Percentiles rank a stretch among this genome's conserved stretches.
Evolutionary conservation across 2,888 invertebrate species (phyloP).

Genomic region (Pyrgus malvae): DNA sequence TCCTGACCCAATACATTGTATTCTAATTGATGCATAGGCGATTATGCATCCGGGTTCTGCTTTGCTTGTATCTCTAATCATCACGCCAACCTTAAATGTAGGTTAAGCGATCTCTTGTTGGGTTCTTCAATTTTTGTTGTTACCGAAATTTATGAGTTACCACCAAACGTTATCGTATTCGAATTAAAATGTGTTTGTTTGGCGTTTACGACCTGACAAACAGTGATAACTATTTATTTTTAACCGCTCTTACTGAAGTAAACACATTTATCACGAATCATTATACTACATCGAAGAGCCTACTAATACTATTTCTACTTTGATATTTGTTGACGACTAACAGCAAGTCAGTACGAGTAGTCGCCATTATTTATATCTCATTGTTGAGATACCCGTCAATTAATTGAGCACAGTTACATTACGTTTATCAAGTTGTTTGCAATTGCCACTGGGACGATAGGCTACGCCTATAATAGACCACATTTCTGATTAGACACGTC

Average conservation of each 20-base stretch:
- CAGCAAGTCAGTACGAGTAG: constrained; percentile 6
- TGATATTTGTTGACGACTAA: constrained; percentile 7
- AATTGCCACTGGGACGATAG: constrained; percentile 38
- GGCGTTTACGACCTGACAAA: background rate
- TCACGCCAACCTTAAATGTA: background rate
- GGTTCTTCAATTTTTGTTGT: too few relatives aligned
- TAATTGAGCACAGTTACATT: constrained; percentile 43
- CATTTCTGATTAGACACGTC: constrained; percentile 9
- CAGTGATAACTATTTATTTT: constrained; percentile 9
- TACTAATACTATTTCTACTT: constrained; percentile 8
- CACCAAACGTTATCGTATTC: too few relatives aligned
- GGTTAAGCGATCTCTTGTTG: background rate
- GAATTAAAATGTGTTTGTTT: background rate
- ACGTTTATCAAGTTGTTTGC: constrained; percentile 42
- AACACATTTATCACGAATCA: constrained; percentile 2
- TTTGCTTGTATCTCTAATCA: constrained; percentile 32
- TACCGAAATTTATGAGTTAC: too few relatives aligned
- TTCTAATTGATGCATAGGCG: constrained; percentile 35
- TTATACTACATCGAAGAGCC: background rate
- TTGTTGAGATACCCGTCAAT: constrained; percentile 41
- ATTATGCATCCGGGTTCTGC: constrained; percentile 55
- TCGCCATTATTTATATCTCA: constrained; percentile 14
- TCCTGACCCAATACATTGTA: constrained; percentile 41
- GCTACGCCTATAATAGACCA: constrained; percentile 8
- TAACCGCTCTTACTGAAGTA: constrained; percentile 1